A percentile compares a stretch with the other conserved stretches of the same genome.
phyloP scores from a whole-genome alignment of 2,797 vertebrate species.

The Siniperca undulata region DNA sequence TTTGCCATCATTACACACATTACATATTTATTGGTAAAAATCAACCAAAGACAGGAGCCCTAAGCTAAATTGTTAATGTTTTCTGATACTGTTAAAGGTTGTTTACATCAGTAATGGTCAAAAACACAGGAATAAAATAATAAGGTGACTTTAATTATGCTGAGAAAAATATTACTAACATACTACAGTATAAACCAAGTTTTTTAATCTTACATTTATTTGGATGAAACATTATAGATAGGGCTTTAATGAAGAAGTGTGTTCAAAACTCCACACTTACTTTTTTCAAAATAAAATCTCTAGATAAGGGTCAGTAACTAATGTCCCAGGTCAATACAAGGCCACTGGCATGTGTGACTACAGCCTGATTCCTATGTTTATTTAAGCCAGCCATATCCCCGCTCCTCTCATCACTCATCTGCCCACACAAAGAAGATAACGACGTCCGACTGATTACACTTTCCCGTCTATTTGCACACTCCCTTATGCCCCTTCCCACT shows the following conservation, averaged over 20 bases:
- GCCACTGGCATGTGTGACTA: constrained; percentile 61
- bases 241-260: constrained; percentile 1
- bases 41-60: constrained; percentile 26
- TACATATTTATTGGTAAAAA: constrained; percentile 46
- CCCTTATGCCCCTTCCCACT: constrained; percentile 14
- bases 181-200: neutral
- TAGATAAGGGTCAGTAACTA: constrained; percentile 73
- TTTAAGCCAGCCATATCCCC: constrained; percentile 70
- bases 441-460: constrained; percentile 69
- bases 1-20: constrained; percentile 9
- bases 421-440: constrained; percentile 70
- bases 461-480: constrained; percentile 62
- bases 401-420: constrained; percentile 78
- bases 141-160: neutral
- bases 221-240: neutral
- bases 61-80: neutral
- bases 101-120: neutral
- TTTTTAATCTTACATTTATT: neutral
- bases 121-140: neutral
- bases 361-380: constrained; percentile 76
- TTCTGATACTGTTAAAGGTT: neutral
- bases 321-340: constrained; percentile 61
- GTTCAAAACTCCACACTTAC: constrained; percentile 23
- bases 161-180: neutral
- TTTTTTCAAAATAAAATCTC: constrained; percentile 3